Conservation (phyloP, 2,797 vertebrate genomes). For the Eidolon dupreanum region DNA sequence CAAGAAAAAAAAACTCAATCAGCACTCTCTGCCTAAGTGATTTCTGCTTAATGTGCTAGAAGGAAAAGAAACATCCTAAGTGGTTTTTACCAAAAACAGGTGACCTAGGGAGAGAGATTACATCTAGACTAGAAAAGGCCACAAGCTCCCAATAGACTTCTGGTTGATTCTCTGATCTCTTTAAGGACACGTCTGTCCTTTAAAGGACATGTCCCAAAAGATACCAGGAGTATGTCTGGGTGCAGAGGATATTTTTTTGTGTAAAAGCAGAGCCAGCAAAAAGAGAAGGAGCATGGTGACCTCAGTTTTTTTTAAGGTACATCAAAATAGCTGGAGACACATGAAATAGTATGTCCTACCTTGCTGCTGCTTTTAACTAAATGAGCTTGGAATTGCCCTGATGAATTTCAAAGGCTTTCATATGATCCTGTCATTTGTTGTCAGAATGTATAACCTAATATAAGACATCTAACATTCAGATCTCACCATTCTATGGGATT, state of each 20-base stretch:
- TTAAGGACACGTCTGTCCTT: neutral
- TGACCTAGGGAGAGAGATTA: neutral
- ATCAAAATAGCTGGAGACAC: neutral
- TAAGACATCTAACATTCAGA: neutral
- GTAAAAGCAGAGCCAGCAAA: neutral
- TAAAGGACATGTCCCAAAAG: neutral
- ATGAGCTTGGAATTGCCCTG: neutral
- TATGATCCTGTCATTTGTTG: neutral
- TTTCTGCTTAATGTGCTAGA: neutral
- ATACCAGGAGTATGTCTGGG: neutral
- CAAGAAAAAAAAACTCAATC: neutral
- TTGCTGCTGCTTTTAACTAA: neutral
- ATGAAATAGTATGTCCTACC: neutral
- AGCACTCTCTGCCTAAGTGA: neutral
- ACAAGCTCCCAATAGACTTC: neutral
- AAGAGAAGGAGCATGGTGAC: neutral
- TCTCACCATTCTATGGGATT: neutral
- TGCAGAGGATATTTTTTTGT: neutral
- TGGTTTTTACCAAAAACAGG: constrained; percentile 6
- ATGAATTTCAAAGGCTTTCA: constrained; percentile 5
- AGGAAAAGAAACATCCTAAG: neutral
- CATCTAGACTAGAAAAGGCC: neutral
- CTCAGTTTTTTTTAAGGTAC: neutral
- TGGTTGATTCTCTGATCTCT: neutral
- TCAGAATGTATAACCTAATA: neutral